Evolutionary conservation across 2,888 invertebrate species (phyloP).

Genomic region (Eutolmus rufibarbis): DNA sequence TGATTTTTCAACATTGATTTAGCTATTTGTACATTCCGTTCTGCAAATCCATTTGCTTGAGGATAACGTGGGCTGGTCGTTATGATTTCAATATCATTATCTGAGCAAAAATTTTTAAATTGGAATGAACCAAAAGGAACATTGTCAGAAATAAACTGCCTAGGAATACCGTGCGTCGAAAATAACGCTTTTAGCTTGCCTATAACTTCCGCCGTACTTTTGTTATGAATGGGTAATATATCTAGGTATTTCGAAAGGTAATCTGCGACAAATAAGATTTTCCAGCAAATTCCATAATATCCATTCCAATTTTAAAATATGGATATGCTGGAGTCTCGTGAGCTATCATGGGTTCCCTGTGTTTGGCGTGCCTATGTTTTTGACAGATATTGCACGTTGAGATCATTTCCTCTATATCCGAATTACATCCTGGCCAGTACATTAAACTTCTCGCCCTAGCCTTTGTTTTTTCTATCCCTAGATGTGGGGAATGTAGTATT

Average conservation of each 20-base stretch:
- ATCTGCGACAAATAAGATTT: slow-evolving; percentile 49
- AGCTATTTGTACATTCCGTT: too few species aligned
- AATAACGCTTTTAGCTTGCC: not conserved
- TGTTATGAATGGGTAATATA: slow-evolving; percentile 2
- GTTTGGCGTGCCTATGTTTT: slow-evolving; percentile 9
- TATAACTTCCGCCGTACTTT: not conserved
- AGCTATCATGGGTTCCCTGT: too few species aligned
- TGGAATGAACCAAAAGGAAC: slow-evolving; percentile 49
- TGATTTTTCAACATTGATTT: too few species aligned
- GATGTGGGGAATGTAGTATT: not conserved
- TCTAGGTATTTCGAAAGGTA: slow-evolving; percentile 47
- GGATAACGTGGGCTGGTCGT: too few species aligned
- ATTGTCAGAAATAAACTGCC: slow-evolving; percentile 49
- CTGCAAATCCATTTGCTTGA: too few species aligned
- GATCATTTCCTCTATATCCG: slow-evolving; percentile 31
- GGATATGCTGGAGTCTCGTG: too few species aligned
- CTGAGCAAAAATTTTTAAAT: slow-evolving; percentile 25
- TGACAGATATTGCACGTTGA: slow-evolving; percentile 30
- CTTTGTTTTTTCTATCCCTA: slow-evolving; percentile 43
- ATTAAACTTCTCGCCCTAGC: slow-evolving; percentile 7
- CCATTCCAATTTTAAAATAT: too few species aligned
- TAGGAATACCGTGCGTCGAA: slow-evolving; percentile 48
- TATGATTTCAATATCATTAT: too few species aligned
- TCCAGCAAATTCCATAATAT: too few species aligned
- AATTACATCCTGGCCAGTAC: slow-evolving; percentile 31